A percentile compares a stretch with the other conserved stretches of the same genome.
Evolutionary conservation across 2,797 vertebrate genomes (phyloP).

Genomic region (Brachyrhaphis roseni): DNA sequence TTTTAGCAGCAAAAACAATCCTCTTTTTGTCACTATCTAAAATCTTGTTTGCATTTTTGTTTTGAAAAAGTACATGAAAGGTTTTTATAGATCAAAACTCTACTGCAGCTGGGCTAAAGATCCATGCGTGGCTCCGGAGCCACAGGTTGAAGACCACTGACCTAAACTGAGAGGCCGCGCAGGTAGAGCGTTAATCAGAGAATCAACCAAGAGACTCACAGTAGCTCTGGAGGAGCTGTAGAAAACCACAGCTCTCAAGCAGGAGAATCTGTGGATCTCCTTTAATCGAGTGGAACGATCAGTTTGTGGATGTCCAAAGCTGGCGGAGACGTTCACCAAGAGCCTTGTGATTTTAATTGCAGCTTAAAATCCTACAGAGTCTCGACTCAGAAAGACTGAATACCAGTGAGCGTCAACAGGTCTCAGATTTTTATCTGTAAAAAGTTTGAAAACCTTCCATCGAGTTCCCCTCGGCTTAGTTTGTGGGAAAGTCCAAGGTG

Average conservation of each 20-base stretch:
- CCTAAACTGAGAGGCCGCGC: background rate
- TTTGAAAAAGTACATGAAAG: background rate
- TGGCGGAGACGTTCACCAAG: background rate
- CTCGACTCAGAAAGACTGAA: background rate
- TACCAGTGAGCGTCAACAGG: background rate
- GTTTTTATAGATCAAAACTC: background rate
- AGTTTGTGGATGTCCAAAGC: background rate
- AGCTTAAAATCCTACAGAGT: background rate
- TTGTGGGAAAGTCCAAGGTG: background rate
- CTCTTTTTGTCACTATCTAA: background rate
- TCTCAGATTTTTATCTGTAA: background rate
- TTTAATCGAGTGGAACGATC: background rate
- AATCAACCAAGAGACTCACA: background rate
- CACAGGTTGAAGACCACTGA: background rate
- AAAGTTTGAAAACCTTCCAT: background rate
- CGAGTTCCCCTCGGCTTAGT: background rate
- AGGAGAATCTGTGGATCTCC: background rate
- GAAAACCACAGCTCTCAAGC: background rate
- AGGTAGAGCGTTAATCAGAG: background rate
- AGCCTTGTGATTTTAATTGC: background rate
- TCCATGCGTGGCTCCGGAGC: background rate
- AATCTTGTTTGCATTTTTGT: background rate
- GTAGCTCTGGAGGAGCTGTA: constrained; percentile 1
- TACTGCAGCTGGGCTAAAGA: background rate
- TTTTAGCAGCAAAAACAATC: background rate